phyloP scores from a whole-genome alignment of 23 tunicate genomes.

The Trididemnum clinides region DNA sequence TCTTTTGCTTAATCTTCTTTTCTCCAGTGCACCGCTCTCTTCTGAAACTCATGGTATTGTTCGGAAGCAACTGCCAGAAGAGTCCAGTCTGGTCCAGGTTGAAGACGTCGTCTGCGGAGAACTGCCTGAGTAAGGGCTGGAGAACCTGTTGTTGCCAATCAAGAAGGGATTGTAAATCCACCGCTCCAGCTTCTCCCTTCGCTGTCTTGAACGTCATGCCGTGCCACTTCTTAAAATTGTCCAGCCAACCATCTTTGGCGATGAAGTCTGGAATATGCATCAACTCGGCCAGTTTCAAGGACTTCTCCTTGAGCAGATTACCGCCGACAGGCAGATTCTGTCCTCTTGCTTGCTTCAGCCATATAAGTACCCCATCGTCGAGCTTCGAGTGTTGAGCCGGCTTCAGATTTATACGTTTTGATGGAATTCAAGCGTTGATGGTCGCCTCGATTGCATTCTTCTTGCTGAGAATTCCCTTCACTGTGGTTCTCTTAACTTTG shows the following conservation, averaged over 20 bases:
- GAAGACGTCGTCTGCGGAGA: conserved; percentile 37
- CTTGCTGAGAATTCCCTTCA: conserved; percentile 5
- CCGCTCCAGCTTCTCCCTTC: too few species aligned
- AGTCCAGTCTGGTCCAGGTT: conserved; percentile 46
- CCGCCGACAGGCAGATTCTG: too few species aligned
- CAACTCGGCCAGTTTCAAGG: too few species aligned
- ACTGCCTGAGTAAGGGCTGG: conserved; percentile 38
- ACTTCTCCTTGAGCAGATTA: too few species aligned
- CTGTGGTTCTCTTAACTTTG: conserved; percentile 36
- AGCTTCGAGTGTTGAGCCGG: conserved; percentile 23
- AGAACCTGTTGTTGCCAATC: conserved; percentile 54
- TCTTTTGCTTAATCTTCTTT: conserved; percentile 49
- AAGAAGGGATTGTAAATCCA: conserved; percentile 36
- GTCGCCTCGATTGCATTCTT: too few species aligned
- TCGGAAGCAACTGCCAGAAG: too few species aligned
- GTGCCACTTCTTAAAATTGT: conserved; percentile 33
- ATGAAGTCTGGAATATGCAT: conserved; percentile 50
- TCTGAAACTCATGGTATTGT: too few species aligned
- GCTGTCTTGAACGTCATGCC: conserved; percentile 48
- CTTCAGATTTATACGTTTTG: conserved; percentile 25
- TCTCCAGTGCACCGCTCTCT: conserved; percentile 42
- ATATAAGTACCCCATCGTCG: conserved; percentile 39
- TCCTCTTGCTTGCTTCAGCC: conserved; percentile 51
- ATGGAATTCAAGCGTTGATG: too few species aligned
- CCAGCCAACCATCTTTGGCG: conserved; percentile 44